Conservation (phyloP, 2,113 vertebrate genomes). For the Mus pahari region DNA sequence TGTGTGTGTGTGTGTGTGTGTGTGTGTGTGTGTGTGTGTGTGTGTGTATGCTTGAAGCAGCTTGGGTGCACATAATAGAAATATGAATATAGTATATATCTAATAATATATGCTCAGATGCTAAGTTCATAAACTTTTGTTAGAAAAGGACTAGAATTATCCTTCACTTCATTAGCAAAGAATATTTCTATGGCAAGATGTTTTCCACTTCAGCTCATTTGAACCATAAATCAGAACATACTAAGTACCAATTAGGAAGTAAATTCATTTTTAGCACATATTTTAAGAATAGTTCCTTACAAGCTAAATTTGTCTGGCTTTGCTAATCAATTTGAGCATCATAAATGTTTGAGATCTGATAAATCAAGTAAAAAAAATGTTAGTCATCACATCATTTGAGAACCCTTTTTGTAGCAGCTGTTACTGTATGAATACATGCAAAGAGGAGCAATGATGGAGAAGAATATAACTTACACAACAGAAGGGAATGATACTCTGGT, state of each 20-base stretch:
- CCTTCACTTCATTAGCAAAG: background rate
- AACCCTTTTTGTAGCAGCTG: background rate
- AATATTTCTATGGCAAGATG: background rate
- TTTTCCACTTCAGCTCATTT: background rate
- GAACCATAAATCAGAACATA: background rate
- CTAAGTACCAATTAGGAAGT: too few relatives aligned
- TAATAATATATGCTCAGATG: background rate
- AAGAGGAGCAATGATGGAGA: background rate
- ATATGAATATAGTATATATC: background rate
- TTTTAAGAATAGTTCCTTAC: constrained; percentile 37
- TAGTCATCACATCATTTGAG: background rate
- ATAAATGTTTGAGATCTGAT: background rate
- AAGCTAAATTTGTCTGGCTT: background rate
- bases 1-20: too few relatives aligned
- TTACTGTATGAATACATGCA: background rate
- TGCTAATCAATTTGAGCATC: background rate
- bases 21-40: background rate
- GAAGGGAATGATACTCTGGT: background rate
- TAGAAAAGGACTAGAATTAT: background rate
- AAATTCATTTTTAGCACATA: background rate
- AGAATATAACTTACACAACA: background rate
- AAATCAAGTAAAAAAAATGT: background rate
- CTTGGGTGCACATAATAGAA: background rate
- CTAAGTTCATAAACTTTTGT: background rate
- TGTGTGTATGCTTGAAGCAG: background rate